phyloP scores from a whole-genome alignment of 1,140 invertebrate species.

The Pogonomyrmex californicus region DNA sequence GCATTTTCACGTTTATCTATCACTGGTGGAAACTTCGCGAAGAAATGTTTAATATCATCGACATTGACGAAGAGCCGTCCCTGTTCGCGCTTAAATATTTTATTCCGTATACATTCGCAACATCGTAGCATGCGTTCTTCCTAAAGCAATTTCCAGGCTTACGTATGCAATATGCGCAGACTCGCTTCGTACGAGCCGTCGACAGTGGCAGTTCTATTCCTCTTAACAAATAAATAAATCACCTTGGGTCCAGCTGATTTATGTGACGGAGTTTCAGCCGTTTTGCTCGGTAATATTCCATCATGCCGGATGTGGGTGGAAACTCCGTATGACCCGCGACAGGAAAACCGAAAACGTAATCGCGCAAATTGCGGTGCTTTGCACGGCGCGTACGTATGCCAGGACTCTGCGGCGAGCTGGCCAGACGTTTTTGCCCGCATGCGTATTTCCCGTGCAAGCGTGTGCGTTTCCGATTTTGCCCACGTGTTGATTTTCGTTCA shows the following conservation, averaged over 20 bases:
- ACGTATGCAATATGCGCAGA: constrained; percentile 46
- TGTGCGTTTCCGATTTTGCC: constrained; percentile 52
- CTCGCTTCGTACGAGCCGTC: constrained; percentile 30
- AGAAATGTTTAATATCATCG: constrained; percentile 39
- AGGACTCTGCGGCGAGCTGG: constrained; percentile 35
- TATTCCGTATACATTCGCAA: constrained; percentile 24
- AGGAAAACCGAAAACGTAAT: constrained; percentile 62
- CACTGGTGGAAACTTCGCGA: background rate
- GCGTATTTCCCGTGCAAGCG: constrained; percentile 38
- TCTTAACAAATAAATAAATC: constrained; percentile 77
- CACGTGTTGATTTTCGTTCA: constrained; percentile 66
- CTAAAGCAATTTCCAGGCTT: constrained; percentile 66
- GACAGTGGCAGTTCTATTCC: constrained; percentile 50
- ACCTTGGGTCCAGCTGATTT: constrained; percentile 65
- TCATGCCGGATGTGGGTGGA: constrained; percentile 60
- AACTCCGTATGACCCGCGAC: constrained; percentile 58
- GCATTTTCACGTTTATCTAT: constrained; percentile 5
- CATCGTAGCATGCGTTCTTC: constrained; percentile 25
- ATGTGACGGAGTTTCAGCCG: constrained; percentile 63
- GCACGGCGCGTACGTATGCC: constrained; percentile 23
- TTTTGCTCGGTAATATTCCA: constrained; percentile 69
- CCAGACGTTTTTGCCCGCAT: constrained; percentile 50
- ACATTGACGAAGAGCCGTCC: constrained; percentile 5
- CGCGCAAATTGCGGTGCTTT: constrained; percentile 59
- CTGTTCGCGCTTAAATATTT: constrained; percentile 47